These are phyloP conservation scores for Cisticola juncidis DNA, from an alignment of 2,113 vertebrate species.

Conservation along the genomic window DNA sequence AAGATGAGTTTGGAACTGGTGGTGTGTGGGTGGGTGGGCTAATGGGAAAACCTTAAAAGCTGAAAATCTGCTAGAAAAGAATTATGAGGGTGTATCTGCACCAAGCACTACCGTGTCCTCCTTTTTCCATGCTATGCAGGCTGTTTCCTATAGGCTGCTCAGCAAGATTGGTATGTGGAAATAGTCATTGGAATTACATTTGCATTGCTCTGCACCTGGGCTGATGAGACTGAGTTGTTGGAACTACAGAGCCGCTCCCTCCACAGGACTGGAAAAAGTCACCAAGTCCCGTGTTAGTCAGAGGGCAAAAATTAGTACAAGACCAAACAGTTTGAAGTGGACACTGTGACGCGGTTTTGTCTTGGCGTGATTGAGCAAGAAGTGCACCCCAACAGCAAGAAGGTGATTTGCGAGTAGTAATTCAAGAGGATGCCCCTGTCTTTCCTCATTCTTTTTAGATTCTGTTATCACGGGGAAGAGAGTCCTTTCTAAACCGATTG, in stretches of 20 bases:
- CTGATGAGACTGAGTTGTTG: neutral
- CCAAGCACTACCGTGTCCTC: neutral
- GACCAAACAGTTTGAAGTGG: neutral
- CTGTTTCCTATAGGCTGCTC: neutral
- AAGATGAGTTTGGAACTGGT: neutral
- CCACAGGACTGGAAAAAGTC: neutral
- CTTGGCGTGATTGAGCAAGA: accelerated
- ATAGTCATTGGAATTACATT: neutral
- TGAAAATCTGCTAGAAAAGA: neutral
- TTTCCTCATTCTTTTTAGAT: neutral
- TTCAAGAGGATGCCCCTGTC: neutral
- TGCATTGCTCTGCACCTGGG: neutral
- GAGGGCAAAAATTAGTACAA: neutral
- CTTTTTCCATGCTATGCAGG: accelerated
- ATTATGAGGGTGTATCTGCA: neutral
- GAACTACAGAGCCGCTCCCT: neutral
- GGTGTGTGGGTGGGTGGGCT: neutral
- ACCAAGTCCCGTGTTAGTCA: neutral
- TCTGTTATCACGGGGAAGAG: neutral
- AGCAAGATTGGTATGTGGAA: neutral
- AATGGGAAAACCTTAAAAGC: neutral
- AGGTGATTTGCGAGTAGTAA: neutral
- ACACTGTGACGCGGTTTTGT: neutral
- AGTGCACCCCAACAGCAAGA: neutral
- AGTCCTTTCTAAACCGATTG: neutral